Base-by-base conservation (phyloP, 1,140 invertebrate genomes). In the Helicoverpa armigera region DNA sequence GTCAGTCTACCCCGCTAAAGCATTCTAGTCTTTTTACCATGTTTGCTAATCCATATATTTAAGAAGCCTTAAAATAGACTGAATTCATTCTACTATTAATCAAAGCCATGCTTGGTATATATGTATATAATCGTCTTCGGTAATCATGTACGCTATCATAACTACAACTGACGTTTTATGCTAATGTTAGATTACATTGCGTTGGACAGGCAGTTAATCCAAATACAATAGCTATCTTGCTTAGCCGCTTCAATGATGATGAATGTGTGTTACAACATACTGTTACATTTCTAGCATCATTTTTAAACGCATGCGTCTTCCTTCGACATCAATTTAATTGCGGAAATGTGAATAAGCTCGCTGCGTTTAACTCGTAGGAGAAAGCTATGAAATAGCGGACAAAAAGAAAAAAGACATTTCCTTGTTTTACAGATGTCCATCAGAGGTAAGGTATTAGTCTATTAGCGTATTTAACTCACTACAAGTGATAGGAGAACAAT, bases 401-500 rank as follows among this genome's bases (percentile, higher is more conserved):
- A 67, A 67, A 51, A 63, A 76, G 74, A 63, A 76, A 74, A 74
- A 76, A 60, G 2, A 43, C 70, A 67, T 67, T 77, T 77, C 83
- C 83, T 82, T 77, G 61, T 65, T 78, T 84, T 82, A 82, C 78
- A 84, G 82, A 77, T 75, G 80, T 84, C 83, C 74, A 82, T 84
- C 80, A 84, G 60, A 54, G 23, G 10, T 35, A 29, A 51, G 58
- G 75, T 23, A 23, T 23, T 23, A 23, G 23, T 65, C 23, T 29
- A 77, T 77, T 67, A 61, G 35, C 56, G 50, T 77, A 35, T 31
- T 35, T 31, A 43, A 18, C 35, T 65, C 23, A 58, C 29, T 16
- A 10, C n/a, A 54, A 29, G 29, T 43, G 35, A 43, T 56, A 58
- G 54, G 58, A n/a, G 53, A 56, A 58, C 53, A 73, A 56, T 73